Evolutionary conservation across 2,113 vertebrate species (phyloP), one percentile per base, ranked within the genome.

Genomic region (Solea solea): DNA sequence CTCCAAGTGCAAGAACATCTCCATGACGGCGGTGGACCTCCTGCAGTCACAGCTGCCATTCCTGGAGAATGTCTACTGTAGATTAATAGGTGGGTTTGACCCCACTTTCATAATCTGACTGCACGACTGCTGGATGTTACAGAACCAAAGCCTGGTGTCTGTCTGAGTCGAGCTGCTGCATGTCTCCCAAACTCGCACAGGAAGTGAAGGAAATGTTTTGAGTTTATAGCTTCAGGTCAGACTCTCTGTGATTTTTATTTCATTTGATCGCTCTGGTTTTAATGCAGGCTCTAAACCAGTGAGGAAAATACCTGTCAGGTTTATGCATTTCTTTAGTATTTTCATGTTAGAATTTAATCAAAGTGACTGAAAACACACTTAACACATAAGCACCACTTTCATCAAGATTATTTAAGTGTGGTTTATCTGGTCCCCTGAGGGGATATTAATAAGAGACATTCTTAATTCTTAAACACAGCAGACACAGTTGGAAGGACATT

Each of bases 1-100:
- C 59, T 93, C 95, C 56, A 89, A 89, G 91, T 96, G 95, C 64
- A 90, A 91, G 61, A 88, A 93, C 7, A 91, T 96, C 51, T 92
- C 87, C 0, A 57, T 89, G 16, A 72, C 88, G 1, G 84, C 90
- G 0, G 75, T 95, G 27, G 94, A 94, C 51, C 80, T 41, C 45
- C 91, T 97, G 27, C 94, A 95, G 14, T 89, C 90, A 1, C 89
- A 88, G 63, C 88, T 95, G 57, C 94, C 94, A 54, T 93, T 92
- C 71, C 74, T 95, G 72, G 93, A 93, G 66, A 93, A 91, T 0
- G 8, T 96, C 63, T 88, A 95, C 42, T 92, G 88, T 56, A 88
- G 78, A 16, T 94, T 92, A 13, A 83, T 92, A 57, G 90, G 92
- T 11, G 94, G 92, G 25, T 78, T 86, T 11, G 92, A 95, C 50